These are phyloP conservation scores for Hapalemur alaotrensis DNA, from an alignment of 2,797 vertebrate genomes.

Conservation along the genomic window DNA sequence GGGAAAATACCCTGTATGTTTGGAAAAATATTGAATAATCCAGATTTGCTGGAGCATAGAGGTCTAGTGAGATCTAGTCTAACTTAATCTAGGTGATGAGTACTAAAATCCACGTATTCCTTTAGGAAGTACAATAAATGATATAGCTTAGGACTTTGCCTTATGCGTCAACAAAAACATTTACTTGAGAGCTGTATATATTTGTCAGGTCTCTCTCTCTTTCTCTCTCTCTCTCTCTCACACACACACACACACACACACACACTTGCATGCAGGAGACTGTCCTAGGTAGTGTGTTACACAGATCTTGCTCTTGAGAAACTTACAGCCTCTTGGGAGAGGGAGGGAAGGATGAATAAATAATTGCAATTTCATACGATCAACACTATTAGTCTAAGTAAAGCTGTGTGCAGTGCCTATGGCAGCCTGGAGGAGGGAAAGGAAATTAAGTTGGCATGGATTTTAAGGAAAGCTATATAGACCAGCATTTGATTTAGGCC, in stretches of 20 bases:
- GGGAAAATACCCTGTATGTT: background rate
- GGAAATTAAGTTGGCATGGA: background rate
- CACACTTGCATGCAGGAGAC: background rate
- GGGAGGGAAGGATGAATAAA: background rate
- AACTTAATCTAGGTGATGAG: background rate
- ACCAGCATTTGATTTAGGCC: background rate
- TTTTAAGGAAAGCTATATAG: background rate
- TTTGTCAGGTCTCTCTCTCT: background rate
- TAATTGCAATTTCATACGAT: background rate
- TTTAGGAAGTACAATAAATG: constrained; percentile 12
- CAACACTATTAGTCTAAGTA: background rate
- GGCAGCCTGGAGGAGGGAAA: background rate
- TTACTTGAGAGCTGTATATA: background rate
- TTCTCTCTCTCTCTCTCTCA: background rate
- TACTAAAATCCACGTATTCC: background rate
- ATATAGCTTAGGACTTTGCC: background rate
- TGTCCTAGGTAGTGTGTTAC: background rate
- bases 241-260: background rate
- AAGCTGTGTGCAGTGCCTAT: background rate
- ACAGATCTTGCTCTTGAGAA: background rate
- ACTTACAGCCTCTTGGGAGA: background rate
- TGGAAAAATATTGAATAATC: background rate
- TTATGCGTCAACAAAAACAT: background rate
- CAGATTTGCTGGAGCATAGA: background rate
- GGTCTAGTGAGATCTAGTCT: background rate